A percentile compares a stretch with the other conserved stretches of the same genome.
Conservation (phyloP, 2,888 invertebrate species). For the Lasioglossum calceatum region DNA sequence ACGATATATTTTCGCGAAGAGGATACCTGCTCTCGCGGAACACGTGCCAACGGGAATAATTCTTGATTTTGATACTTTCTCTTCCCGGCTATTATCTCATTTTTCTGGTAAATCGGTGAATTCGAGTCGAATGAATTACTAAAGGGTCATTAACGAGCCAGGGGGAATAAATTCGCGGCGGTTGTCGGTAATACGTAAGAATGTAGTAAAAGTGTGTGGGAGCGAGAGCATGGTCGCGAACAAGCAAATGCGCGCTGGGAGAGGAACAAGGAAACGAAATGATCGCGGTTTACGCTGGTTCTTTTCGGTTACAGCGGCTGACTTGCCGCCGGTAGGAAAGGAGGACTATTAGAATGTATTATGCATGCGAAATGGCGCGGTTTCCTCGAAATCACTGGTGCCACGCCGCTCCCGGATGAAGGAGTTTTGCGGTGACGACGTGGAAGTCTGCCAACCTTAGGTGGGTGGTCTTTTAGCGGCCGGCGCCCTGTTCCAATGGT, state of each 20-base stretch:
- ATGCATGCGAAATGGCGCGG: conserved; percentile 83
- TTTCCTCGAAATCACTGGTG: conserved; percentile 82
- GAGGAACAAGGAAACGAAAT: conserved; percentile 75
- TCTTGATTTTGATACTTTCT: conserved; percentile 14
- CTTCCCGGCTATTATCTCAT: not conserved
- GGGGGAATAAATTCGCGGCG: conserved; percentile 26
- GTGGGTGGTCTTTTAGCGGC: conserved; percentile 81
- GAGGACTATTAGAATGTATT: conserved; percentile 83
- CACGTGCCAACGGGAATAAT: not conserved
- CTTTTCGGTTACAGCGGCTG: conserved; percentile 76
- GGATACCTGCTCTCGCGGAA: not conserved
- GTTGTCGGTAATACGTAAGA: conserved; percentile 36
- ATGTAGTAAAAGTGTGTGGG: conserved; percentile 38
- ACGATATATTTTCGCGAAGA: not conserved
- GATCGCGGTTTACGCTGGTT: conserved; percentile 75
- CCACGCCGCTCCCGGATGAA: conserved; percentile 81
- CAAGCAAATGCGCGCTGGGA: conserved; percentile 24
- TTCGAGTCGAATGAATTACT: not conserved
- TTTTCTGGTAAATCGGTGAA: not conserved
- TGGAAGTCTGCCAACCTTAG: conserved; percentile 83
- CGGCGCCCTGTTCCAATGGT: conserved; percentile 75
- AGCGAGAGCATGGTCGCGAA: conserved; percentile 41
- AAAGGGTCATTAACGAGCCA: conserved; percentile 9
- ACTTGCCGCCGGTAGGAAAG: conserved; percentile 60
- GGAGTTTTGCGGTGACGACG: conserved; percentile 83